These are phyloP conservation scores for Polydrusus pterygomalis DNA, from an alignment of 2,888 invertebrate genomes.

Conservation along the genomic window DNA sequence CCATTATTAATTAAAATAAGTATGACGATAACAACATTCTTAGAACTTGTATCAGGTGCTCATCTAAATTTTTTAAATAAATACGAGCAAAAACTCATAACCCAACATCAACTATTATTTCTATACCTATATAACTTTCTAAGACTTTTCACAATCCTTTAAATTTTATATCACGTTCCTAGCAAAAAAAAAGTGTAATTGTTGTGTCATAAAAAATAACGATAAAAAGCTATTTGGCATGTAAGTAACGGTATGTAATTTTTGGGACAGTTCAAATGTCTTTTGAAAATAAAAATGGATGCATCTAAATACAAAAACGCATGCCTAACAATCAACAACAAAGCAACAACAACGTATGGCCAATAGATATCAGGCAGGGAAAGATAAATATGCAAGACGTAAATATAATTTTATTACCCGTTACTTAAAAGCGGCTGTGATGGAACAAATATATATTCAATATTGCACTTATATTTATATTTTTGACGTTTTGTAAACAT, in stretches of 20 bases:
- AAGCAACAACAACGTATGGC: background rate
- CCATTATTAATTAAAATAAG: background rate
- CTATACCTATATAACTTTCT: background rate
- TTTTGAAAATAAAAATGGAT: slow-evolving; percentile 23
- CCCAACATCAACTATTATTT: slow-evolving; percentile 8
- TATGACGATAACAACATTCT: background rate
- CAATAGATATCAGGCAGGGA: background rate
- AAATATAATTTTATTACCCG: too few relatives aligned
- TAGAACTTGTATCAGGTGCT: background rate
- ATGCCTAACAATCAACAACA: slow-evolving; percentile 2
- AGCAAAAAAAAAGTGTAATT: slow-evolving; percentile 46
- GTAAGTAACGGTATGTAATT: slow-evolving; percentile 30
- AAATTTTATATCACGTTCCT: slow-evolving; percentile 26
- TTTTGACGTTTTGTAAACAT: too few relatives aligned
- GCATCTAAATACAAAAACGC: background rate
- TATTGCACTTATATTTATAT: too few relatives aligned
- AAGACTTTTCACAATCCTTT: background rate
- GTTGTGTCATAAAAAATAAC: slow-evolving; percentile 23
- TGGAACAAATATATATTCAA: too few relatives aligned
- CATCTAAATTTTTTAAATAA: background rate
- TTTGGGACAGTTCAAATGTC: slow-evolving; percentile 48
- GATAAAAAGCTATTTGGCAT: slow-evolving; percentile 34
- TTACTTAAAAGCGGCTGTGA: too few relatives aligned
- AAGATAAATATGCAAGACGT: background rate
- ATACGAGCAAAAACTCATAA: slow-evolving; percentile 9